Conservation (phyloP, 2,113 vertebrate species). For the Sminthopsis crassicaudata region DNA sequence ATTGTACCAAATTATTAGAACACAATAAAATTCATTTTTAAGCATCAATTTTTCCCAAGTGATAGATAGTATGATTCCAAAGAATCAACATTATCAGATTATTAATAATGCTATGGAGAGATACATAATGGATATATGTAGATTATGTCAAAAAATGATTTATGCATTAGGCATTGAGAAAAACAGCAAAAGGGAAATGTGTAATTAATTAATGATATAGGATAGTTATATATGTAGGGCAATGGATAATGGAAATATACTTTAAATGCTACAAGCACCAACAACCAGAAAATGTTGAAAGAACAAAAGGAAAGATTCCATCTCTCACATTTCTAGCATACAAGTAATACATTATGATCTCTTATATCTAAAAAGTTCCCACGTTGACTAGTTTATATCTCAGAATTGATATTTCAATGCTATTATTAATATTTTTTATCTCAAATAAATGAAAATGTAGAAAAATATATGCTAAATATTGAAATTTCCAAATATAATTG, state of each 20-base stretch:
- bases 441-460: not conserved
- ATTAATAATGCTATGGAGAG: not conserved
- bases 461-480: not conserved
- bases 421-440: not conserved
- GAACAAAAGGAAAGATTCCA: not conserved
- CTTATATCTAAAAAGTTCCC: not conserved
- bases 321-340: not conserved
- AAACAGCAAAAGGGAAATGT: not conserved
- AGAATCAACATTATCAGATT: not conserved
- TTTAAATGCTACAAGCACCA: not conserved
- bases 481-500: not conserved
- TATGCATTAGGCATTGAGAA: not conserved
- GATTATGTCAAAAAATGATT: not conserved
- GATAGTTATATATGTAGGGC: not conserved
- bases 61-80: too few relatives aligned
- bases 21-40: not conserved
- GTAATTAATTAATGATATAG: not conserved
- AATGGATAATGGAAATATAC: not conserved
- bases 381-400: not conserved
- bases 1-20: not conserved
- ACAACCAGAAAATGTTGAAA: not conserved
- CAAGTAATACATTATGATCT: not conserved
- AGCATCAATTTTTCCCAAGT: not conserved
- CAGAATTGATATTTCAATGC: not conserved
- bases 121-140: not conserved